Evolutionary conservation across 2,113 vertebrate genomes (phyloP), one percentile per base, ranked within the genome.

Genomic region (Picathartes gymnocephalus): DNA sequence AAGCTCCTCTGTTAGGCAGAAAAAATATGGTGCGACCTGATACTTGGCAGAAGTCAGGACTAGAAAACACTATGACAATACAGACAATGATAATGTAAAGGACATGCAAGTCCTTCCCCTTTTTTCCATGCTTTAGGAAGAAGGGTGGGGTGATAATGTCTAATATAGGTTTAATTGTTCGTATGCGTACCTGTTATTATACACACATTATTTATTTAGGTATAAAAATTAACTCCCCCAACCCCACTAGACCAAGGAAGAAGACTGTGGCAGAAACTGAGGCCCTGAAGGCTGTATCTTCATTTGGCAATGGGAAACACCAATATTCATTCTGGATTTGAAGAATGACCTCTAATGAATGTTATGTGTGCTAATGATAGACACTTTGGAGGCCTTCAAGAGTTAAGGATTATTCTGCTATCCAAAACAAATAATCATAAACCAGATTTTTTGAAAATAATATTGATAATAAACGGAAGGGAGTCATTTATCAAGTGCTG

Each of bases 361-460:
- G n/a, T 69, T 78, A 44, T 64, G n/a, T 74, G 88, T 93, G n/a
- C 37, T 71, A 76, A 76, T 27, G 10, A 53, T 17, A 82, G 90
- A 87, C 50, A 61, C 37, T 92, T 68, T 12, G 15, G n/a, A 91
- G 53, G 25, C 28, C 73, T 73, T 79, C 44, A 89, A 56, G 30
- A 89, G 13, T 23, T 40, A 61, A 53, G 40, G n/a, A 53, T 93
- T 93, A 78, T 12, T 74, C 44, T 64, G 27, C 42, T 83, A 48
- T 79, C 56, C 73, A 89, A 93, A 91, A 64, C 21, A 93, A 96
- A 92, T 68, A 86, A 92, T 68, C 44, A 66, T 17, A 78, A 90
- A 81, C 28, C 33, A 86, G 33, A 40, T 30, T 88, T 78, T 61
- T 74, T 83, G 0, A 28, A 86, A 94, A 84, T 48, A 92, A 92